These are phyloP conservation scores for Furcula furcula DNA, from an alignment of 2,888 invertebrate genomes.

Conservation along the genomic window DNA sequence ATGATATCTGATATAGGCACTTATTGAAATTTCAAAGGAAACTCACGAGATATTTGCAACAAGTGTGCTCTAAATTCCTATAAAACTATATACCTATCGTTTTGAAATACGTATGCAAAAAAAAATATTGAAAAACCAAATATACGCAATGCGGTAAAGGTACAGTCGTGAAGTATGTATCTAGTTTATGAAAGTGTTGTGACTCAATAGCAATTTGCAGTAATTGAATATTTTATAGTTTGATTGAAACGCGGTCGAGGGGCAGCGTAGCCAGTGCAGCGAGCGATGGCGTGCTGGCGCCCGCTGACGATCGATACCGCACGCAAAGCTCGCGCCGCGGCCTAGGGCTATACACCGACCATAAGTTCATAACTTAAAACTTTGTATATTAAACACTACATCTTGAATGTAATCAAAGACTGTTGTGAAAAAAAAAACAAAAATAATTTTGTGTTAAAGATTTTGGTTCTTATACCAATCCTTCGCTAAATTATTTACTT, in stretches of 20 bases:
- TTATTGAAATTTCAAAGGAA: not conserved
- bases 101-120: not conserved
- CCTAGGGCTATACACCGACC: conserved; percentile 45
- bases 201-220: conserved; percentile 24
- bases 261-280: conserved; percentile 52
- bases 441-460: no score
- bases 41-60: not conserved
- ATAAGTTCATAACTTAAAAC: no score
- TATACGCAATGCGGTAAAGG: conserved; percentile 27
- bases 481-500: no score
- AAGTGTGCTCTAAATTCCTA: not conserved
- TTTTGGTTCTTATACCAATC: no score
- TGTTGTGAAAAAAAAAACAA: no score
- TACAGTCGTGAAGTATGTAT: conserved; percentile 10
- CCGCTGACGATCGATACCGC: conserved; percentile 69
- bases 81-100: not conserved
- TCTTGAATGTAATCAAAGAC: no score
- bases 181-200: conserved; percentile 12
- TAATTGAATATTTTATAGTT: conserved; percentile 33
- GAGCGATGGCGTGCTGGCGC: conserved; percentile 69
- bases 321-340: conserved; percentile 68
- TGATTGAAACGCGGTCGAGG: conserved; percentile 22
- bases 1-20: no score
- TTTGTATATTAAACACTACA: no score
- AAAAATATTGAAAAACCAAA: conserved; percentile 6